Conservation (phyloP, 2,113 vertebrate genomes). For the Myiopsitta monachus region DNA sequence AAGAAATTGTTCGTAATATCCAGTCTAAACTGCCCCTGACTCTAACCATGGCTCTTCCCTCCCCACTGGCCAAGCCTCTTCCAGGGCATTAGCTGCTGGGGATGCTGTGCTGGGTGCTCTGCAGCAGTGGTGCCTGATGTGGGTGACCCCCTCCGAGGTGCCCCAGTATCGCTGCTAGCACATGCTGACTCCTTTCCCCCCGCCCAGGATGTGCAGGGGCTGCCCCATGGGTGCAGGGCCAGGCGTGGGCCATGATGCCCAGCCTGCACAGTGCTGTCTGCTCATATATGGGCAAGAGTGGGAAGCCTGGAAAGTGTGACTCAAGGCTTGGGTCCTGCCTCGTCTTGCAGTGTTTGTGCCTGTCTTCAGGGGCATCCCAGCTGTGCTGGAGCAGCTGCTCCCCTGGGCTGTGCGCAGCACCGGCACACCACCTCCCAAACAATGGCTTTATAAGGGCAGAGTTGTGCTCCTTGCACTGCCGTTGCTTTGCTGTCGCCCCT, state of each 20-base stretch:
- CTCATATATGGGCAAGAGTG: conserved; percentile 75
- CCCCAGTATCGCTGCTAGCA: background rate
- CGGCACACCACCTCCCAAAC: conserved; percentile 39
- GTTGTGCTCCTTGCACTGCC: background rate
- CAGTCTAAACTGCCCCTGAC: background rate
- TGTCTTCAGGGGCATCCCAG: conserved; percentile 54
- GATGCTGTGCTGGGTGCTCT: fast-evolving
- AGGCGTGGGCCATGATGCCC: background rate
- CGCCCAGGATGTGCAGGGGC: fast-evolving
- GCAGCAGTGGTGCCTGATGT: background rate
- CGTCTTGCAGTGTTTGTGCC: conserved; percentile 55
- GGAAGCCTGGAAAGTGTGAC: conserved; percentile 77
- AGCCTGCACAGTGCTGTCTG: background rate
- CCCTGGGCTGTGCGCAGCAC: background rate
- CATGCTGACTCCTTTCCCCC: background rate
- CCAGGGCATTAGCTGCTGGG: background rate
- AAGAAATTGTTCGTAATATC: background rate
- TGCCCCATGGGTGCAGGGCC: background rate
- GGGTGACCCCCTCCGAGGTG: background rate
- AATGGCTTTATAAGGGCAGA: conserved; percentile 81
- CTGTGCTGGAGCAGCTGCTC: background rate
- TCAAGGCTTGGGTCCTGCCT: conserved; percentile 59
- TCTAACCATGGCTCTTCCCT: background rate
- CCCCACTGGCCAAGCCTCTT: background rate
- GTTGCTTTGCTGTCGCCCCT: background rate